These are phyloP conservation scores for Eupeodes latifasciatus DNA, from an alignment of 2,888 invertebrate genomes.

Conservation along the genomic window DNA sequence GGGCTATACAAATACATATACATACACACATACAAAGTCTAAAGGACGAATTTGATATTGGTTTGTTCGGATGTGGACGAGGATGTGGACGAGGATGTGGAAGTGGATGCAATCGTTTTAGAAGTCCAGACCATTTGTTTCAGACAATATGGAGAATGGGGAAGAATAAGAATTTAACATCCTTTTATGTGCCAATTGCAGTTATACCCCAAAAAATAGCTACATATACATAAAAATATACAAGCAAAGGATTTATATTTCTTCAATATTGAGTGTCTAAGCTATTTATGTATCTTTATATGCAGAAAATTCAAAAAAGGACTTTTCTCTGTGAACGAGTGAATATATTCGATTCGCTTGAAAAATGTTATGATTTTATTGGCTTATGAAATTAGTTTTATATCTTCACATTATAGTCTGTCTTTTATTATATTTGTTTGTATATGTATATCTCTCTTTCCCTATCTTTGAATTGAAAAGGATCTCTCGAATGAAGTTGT, in stretches of 20 bases:
- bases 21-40: not conserved
- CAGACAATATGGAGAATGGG: not conserved
- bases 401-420: not conserved
- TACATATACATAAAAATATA: not conserved
- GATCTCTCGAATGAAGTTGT: too few species aligned
- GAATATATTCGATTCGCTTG: constrained; percentile 5
- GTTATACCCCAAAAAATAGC: not conserved
- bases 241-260: constrained; percentile 44
- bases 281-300: not conserved
- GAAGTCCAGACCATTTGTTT: constrained; percentile 33
- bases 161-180: constrained; percentile 42
- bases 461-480: too few species aligned
- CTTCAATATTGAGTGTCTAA: constrained; percentile 42
- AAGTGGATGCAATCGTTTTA: constrained; percentile 15
- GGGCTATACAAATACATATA: not conserved
- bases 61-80: not conserved
- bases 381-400: constrained; percentile 29
- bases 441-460: not conserved
- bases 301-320: not conserved
- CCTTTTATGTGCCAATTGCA: constrained; percentile 43
- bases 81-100: not conserved
- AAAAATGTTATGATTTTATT: constrained; percentile 37
- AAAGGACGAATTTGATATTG: not conserved
- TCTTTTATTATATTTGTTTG: not conserved
- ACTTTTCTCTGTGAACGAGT: not conserved